Evolutionary conservation across 2,113 vertebrate species (phyloP), one percentile per base, ranked within the genome.

Genomic region (Ochotona curzoniae): DNA sequence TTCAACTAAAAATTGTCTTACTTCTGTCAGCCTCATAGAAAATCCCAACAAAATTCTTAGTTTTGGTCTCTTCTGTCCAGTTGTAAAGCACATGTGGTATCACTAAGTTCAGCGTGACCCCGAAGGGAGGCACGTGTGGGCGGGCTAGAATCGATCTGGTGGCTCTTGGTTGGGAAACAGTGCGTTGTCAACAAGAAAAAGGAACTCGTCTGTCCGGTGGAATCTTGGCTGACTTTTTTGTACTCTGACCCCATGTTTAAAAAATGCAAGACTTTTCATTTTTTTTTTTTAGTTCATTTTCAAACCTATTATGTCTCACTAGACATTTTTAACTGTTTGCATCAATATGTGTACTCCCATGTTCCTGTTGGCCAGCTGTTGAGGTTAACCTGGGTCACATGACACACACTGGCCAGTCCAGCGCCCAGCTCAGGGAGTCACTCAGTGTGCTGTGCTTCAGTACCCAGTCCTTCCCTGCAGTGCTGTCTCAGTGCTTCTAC

Each of bases 211-310:
- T 82, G 82, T 94, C 67, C 81, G 83, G 79, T 49, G 74, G 70
- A 54, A 73, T 84, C 86, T 75, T 75, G 79, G 66, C 63, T 96
- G 92, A 91, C 84, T 84, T 96, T 44, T 90, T 93, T 95, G 93
- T 94, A 93, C 94, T 96, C 73, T 96, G 88, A 93, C 91, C 94
- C 70, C 75, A n/a, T 66, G 88, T 85, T 91, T 71, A 84, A 95
- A 96, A 95, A 96, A 92, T 80, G 74, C 61, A 90, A 88, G 35
- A 15, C 75, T 91, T 44, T 91, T 81, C 93, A 85, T 94, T 96
- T 69, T 94, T 96, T 44, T 6, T 44, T 89, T 92, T 85, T 12
- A 87, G 92, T 94, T 90, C 82, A 87, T 95, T 96, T 94, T 89
- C 88, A 87, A 94, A 81, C 82, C 82, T 71, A 73, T 51, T 81